Evolutionary conservation across 2,888 invertebrate species (phyloP), one percentile per base, ranked within the genome.

Genomic region (Caenorhabditis sinica): DNA sequence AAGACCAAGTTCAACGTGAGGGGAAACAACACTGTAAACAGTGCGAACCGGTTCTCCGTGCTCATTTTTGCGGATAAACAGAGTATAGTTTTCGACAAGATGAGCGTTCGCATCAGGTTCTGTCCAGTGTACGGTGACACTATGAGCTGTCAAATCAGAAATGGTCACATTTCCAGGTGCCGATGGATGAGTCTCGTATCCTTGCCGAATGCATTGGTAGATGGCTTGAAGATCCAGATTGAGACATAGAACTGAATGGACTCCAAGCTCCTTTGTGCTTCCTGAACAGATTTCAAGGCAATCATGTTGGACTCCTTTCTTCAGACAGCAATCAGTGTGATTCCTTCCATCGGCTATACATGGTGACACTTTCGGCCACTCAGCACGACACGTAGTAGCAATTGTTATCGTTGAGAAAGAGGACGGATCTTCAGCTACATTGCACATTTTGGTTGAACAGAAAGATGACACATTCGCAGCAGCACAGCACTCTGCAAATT

Each of bases 311-410:
- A 96, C 96, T 61, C 95, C 95, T 93, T 95, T 95, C 25, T 95
- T 95, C 0, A 95, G 95, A 93, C 96, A 96, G 92, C 96, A 96
- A 85, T 95, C 95, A 58, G 96, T 94, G 93, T 96, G 96, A 93
- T 96, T 96, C 89, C 95, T 93, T n/a, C 94, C 94, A 90, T 94
- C 94, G 93, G 89, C 89, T 20, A 90, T 86, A 43, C 89, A 89
- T 3, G 89, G 89, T 5, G 89, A 87, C 3, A 88, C 87, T 71
- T 83, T 58, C 15, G 84, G 87, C 87, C 90, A 90, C 69, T 90
- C 90, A 17, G 74, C 53, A 51, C 90, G 83, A 36, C 90, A 90
- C 1, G 86, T 82, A 1, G 90, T 89, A 9, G 90, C 88, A 51
- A 90, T 88, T 11, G 89, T 85, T 49, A 90, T 88, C 6, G 89